A percentile compares a stretch with the other conserved stretches of the same genome.
Conservation (phyloP, 2,113 vertebrate genomes). For the Dolichallabes microphthalmus region DNA sequence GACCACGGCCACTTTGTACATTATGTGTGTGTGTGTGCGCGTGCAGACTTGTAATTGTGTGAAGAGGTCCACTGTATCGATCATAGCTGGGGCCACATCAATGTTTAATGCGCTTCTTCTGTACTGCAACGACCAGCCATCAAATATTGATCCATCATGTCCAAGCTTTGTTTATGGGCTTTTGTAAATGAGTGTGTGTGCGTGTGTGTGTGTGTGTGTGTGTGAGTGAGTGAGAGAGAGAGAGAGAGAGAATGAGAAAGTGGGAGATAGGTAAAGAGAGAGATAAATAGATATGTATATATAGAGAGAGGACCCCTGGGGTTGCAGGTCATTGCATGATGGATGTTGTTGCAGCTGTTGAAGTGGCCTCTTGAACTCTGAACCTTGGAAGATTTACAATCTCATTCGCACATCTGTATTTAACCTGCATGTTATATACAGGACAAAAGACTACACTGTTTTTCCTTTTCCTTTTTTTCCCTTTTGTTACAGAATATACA, state of each 20-base stretch:
- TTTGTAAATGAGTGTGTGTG: constrained; percentile 17
- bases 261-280: background rate
- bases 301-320: background rate
- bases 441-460: too few relatives aligned
- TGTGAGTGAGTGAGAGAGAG: background rate
- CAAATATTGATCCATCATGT: constrained; percentile 49
- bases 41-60: constrained; percentile 54
- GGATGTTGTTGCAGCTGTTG: constrained; percentile 37
- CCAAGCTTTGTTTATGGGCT: constrained; percentile 31
- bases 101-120: constrained; percentile 60
- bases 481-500: background rate
- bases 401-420: constrained; percentile 40
- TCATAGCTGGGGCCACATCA: constrained; percentile 47
- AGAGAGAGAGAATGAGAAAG: background rate
- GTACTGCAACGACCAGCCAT: constrained; percentile 51
- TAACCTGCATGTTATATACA: constrained; percentile 14
- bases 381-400: constrained; percentile 30
- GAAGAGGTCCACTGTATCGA: constrained; percentile 49
- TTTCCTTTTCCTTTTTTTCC: background rate
- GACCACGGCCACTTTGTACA: background rate
- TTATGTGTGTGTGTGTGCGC: constrained; percentile 17
- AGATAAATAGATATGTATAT: background rate
- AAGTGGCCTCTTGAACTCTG: constrained; percentile 22
- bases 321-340: constrained; percentile 32
- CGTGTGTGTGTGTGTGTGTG: too few relatives aligned